Percentiles rank a stretch among this genome's conserved stretches.
phyloP scores from a whole-genome alignment of 2,113 vertebrate genomes.

The Sinocyclocheilus grahami region DNA sequence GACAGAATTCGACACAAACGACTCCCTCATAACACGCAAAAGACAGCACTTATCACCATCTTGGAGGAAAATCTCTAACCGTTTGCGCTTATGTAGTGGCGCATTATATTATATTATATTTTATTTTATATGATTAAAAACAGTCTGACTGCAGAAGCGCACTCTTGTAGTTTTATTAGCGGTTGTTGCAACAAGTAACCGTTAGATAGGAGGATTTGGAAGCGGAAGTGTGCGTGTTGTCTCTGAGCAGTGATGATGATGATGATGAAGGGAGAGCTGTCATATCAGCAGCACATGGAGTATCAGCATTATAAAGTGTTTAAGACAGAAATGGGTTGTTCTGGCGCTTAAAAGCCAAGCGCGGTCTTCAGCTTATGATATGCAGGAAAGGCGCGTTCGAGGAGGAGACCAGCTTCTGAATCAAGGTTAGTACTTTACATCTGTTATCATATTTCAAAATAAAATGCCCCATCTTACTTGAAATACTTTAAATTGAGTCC shows the following conservation, averaged over 20 bases:
- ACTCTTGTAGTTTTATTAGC: background rate
- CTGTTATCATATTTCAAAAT: background rate
- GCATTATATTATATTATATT: no score
- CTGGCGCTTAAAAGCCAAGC: background rate
- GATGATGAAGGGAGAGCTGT: background rate
- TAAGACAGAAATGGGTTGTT: background rate
- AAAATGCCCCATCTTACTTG: background rate
- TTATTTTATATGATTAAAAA: no score
- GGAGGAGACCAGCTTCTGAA: background rate
- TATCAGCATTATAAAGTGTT: background rate
- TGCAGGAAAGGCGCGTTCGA: background rate
- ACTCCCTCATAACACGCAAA: no score
- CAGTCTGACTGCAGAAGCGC: no score
- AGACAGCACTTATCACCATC: no score
- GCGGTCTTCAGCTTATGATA: background rate
- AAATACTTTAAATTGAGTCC: background rate
- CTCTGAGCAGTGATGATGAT: background rate
- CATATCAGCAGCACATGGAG: background rate
- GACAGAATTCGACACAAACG: no score
- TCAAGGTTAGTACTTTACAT: background rate
- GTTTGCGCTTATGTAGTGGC: no score
- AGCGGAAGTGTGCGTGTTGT: slow-evolving; percentile 45
- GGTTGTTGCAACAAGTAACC: background rate
- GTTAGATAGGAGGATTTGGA: slow-evolving; percentile 2
- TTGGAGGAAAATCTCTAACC: no score